Evolutionary conservation across 2,797 vertebrate genomes (phyloP).

Genomic region (Paedocypris micromegethes): DNA sequence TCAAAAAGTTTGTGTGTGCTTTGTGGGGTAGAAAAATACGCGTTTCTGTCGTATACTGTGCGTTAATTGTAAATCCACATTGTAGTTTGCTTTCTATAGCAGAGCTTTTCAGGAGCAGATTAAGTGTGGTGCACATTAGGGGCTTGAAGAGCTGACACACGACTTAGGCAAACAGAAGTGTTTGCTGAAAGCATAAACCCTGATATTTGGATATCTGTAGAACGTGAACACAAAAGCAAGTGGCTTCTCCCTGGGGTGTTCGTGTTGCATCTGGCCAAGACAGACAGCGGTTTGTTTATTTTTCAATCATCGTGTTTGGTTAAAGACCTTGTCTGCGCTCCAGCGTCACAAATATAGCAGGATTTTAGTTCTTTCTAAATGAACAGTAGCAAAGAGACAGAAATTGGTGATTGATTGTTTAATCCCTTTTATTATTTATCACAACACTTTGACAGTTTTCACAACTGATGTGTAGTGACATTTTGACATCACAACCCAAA

Average conservation of each 20-base stretch:
- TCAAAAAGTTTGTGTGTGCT: slow-evolving; percentile 65
- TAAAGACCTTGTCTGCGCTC: slow-evolving; percentile 63
- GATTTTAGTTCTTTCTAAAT: slow-evolving; percentile 24
- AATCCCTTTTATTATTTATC: too few species aligned
- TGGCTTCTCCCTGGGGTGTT: slow-evolving; percentile 73
- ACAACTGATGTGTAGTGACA: too few species aligned
- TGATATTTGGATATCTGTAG: slow-evolving; percentile 81
- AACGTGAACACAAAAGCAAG: slow-evolving; percentile 82
- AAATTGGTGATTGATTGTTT: slow-evolving; percentile 14
- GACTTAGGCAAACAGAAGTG: slow-evolving; percentile 86
- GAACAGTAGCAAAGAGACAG: slow-evolving; percentile 35
- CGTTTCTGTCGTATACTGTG: background rate
- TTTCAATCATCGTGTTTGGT: slow-evolving; percentile 79
- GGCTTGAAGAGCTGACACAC: slow-evolving; percentile 78
- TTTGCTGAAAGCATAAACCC: slow-evolving; percentile 86
- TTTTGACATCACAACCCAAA: too few species aligned
- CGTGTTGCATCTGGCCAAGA: slow-evolving; percentile 69
- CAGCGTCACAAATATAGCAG: slow-evolving; percentile 74
- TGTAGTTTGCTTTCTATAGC: slow-evolving; percentile 1
- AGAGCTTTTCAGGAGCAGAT: slow-evolving; percentile 67
- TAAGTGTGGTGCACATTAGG: slow-evolving; percentile 80
- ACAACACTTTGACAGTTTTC: too few species aligned
- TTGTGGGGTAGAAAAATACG: slow-evolving; percentile 24
- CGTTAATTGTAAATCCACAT: background rate
- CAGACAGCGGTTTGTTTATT: slow-evolving; percentile 80